These are phyloP conservation scores for Bicyclus anynana DNA, from an alignment of 1,140 invertebrate genomes.

Conservation along the genomic window DNA sequence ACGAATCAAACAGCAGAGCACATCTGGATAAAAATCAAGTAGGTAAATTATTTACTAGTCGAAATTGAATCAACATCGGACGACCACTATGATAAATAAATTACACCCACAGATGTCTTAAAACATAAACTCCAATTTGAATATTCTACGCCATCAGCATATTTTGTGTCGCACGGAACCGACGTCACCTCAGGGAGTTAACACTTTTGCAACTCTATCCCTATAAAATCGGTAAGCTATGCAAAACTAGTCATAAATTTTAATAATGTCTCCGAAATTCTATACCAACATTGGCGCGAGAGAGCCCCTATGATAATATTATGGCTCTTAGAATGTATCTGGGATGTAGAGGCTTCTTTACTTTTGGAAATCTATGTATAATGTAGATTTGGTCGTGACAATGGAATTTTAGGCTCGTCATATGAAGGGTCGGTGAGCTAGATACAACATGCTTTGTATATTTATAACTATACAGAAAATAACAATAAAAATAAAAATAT, in stretches of 20 bases:
- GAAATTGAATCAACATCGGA: too few relatives aligned
- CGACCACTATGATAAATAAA: not conserved
- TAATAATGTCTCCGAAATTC: conserved; percentile 3
- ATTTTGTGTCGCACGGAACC: not conserved
- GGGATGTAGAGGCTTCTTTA: not conserved
- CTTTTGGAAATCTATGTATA: not conserved
- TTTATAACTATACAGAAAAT: too few relatives aligned
- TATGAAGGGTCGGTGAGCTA: too few relatives aligned
- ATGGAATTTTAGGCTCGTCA: too few relatives aligned
- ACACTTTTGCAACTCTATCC: not conserved
- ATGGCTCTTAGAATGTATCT: conserved; percentile 2
- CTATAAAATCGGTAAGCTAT: conserved; percentile 2
- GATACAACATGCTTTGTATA: too few relatives aligned
- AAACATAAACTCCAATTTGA: not conserved
- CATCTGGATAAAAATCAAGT: too few relatives aligned
- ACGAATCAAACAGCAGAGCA: too few relatives aligned
- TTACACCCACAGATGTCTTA: not conserved
- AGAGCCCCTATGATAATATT: conserved; percentile 2
- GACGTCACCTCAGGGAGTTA: not conserved
- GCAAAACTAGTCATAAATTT: conserved; percentile 6
- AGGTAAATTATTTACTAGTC: too few relatives aligned
- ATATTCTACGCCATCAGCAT: not conserved
- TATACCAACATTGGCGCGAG: not conserved
- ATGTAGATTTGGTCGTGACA: too few relatives aligned
- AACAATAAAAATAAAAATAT: too few relatives aligned